phyloP scores from a whole-genome alignment of 2,797 vertebrate species.

The Anolis apletophallus region DNA sequence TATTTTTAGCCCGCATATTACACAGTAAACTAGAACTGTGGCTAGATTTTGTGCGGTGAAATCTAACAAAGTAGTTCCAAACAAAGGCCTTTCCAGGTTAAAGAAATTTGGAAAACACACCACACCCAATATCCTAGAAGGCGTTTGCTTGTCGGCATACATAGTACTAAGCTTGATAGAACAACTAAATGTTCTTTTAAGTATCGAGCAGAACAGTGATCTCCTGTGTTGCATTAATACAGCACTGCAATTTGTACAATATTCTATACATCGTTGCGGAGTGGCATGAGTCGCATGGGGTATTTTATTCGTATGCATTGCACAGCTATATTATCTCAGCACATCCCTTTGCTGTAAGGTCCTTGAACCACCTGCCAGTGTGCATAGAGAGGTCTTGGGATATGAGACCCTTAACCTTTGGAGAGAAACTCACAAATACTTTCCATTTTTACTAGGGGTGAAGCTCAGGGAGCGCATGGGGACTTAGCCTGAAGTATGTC shows the following conservation, averaged over 20 bases:
- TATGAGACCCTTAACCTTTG: too few species aligned
- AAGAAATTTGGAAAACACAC: neutral
- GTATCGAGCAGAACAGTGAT: neutral
- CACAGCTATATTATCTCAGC: neutral
- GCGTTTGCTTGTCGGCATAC: neutral
- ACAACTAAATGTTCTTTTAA: neutral
- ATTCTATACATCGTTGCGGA: neutral
- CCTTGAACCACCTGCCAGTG: neutral
- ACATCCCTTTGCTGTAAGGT: neutral
- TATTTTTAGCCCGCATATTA: neutral
- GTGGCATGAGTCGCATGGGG: neutral
- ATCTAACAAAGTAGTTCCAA: neutral
- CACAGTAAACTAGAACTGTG: neutral
- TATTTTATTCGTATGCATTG: neutral
- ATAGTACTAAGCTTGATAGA: neutral
- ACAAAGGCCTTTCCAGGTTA: neutral
- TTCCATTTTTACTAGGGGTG: neutral
- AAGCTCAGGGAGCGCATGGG: too few species aligned
- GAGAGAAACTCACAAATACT: neutral
- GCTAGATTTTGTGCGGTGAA: neutral
- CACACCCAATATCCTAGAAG: neutral
- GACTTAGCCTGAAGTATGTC: neutral
- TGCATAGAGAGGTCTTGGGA: neutral
- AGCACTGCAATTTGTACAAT: neutral
- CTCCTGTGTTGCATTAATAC: neutral